These are phyloP conservation scores for Drosophila basisetae DNA, from an alignment of 2,888 invertebrate species.

Conservation along the genomic window DNA sequence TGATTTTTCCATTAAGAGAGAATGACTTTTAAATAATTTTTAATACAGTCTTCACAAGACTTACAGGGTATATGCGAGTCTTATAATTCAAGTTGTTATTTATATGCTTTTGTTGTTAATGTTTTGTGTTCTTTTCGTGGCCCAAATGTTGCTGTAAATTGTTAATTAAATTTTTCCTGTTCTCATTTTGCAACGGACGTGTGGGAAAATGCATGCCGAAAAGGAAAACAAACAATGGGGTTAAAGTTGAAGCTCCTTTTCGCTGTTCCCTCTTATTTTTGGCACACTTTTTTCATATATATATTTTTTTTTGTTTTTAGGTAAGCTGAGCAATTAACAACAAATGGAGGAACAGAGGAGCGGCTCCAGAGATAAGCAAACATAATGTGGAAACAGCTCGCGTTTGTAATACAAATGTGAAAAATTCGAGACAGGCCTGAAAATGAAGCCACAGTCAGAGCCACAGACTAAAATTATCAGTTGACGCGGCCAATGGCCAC, in stretches of 20 bases:
- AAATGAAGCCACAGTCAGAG: conserved; percentile 26
- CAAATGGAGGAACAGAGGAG: conserved; percentile 32
- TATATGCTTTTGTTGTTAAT: conserved; percentile 7
- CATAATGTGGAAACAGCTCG: conserved; percentile 40
- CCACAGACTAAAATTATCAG: conserved; percentile 29
- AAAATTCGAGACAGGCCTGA: conserved; percentile 42
- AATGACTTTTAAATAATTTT: neutral
- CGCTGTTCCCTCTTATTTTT: neutral
- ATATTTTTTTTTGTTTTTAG: conserved; percentile 16
- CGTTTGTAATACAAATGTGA: conserved; percentile 23
- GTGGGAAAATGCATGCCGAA: conserved; percentile 53
- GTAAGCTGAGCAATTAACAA: conserved; percentile 61
- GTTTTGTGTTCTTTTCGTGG: conserved; percentile 23
- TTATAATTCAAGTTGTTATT: neutral
- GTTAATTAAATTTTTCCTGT: conserved; percentile 75
- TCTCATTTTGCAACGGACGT: conserved; percentile 63
- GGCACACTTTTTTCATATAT: neutral
- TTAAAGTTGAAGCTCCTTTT: conserved; percentile 54
- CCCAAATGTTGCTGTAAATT: conserved; percentile 72
- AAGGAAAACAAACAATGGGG: conserved; percentile 40
- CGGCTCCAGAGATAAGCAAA: conserved; percentile 43
- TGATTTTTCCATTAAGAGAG: neutral
- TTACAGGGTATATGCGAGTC: conserved; percentile 24
- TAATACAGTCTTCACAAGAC: neutral
- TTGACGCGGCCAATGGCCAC: conserved; percentile 61